Evolutionary conservation across 2,113 vertebrate genomes (phyloP).

Genomic region (Euleptes europaea): DNA sequence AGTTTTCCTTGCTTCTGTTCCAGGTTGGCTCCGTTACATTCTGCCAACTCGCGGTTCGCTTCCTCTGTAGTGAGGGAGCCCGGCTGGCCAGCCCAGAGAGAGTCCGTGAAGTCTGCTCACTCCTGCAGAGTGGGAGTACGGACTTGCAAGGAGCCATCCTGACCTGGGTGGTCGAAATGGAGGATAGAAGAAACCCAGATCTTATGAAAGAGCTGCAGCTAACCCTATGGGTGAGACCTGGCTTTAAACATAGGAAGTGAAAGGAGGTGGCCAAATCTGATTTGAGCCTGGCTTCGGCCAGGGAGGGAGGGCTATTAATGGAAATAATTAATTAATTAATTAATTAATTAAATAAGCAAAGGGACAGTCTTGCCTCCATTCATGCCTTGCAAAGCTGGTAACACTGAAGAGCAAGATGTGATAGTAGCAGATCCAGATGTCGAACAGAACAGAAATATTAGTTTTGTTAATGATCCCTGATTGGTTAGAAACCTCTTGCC

Average conservation of each 20-base stretch:
- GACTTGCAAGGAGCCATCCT: constrained; percentile 75
- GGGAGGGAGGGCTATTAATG: too few relatives aligned
- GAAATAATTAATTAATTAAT: too few relatives aligned
- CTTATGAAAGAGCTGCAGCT: constrained; percentile 65
- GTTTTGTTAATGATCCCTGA: too few relatives aligned
- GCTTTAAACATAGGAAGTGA: neutral
- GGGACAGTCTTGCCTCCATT: too few relatives aligned
- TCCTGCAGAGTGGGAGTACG: constrained; percentile 56
- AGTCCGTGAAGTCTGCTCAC: constrained; percentile 63
- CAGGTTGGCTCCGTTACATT: constrained; percentile 82
- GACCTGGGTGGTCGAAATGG: constrained; percentile 66
- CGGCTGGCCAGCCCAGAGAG: neutral
- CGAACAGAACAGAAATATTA: too few relatives aligned
- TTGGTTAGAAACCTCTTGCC: too few relatives aligned
- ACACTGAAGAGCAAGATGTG: too few relatives aligned
- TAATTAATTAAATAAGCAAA: too few relatives aligned
- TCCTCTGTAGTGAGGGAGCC: constrained; percentile 69
- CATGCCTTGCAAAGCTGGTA: too few relatives aligned
- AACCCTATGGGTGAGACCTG: constrained; percentile 74
- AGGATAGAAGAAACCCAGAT: constrained; percentile 21
- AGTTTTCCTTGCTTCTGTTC: neutral
- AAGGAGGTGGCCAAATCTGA: too few relatives aligned
- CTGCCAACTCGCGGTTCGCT: constrained; percentile 72
- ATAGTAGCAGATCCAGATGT: too few relatives aligned
- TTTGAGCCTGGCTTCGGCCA: too few relatives aligned